Base-by-base conservation (phyloP, 2,797 vertebrate species). In the Chaenodraco wilsoni region DNA sequence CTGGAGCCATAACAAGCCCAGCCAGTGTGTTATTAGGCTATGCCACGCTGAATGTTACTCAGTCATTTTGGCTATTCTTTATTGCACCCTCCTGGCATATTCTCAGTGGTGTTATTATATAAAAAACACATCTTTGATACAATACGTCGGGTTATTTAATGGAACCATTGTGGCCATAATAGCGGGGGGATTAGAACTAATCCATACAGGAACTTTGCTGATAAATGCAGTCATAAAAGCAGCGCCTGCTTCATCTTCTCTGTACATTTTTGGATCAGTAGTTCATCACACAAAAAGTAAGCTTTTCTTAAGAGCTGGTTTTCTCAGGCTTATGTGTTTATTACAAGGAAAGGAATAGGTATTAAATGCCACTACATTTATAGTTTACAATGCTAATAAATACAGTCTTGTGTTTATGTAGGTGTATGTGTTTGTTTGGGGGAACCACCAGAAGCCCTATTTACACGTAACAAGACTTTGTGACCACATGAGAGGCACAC, bases 91-190 rank as follows among this genome's bases (percentile, higher is more conserved):
- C 50, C 72, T 81, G 84, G 74, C 76, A 68, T 83, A 85, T 81
- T 80, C 81, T 76, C 60, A 9, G 64, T 44, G 72, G 76, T 82
- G 90, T 89, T 81, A 87, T 88, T 91, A 84, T 82, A 68, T 61
- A 76, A 72, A 72, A 80, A 88, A 86, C 83, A 79, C 74, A 83
- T 84, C 89, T 91, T 72, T 72, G 72, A 79, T 71, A 81, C 86
- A 92, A 87, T 91, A 87, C 87, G 79, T 66, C 3, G 55, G 72
- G 70, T 87, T 89, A 87, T 92, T 93, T 87, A 91, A 89, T 90
- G 85, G 89, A 91, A 88, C 84, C 72, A 85, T 85, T 87, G 85
- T 90, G 83, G 70, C 72, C 79, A 68, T 81, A 87, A 86, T 86
- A 73, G 70, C 60, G 72, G 73, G 79, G 78, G 87, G 89, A 92